Conservation (phyloP, 2,797 vertebrate species). For the Fratercula arctica region DNA sequence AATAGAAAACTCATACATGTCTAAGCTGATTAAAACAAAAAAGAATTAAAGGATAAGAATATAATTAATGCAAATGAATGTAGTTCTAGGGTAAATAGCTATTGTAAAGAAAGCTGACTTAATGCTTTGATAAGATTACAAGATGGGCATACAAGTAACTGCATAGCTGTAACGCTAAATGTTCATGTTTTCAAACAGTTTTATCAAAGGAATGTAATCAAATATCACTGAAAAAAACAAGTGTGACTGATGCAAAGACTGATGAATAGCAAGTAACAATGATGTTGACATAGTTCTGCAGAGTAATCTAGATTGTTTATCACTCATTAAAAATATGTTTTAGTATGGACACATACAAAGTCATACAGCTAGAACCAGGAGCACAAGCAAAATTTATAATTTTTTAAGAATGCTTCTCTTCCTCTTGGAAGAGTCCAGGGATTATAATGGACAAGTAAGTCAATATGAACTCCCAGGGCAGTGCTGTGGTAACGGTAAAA, state of each 20-base stretch:
- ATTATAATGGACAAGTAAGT: background rate
- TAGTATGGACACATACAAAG: background rate
- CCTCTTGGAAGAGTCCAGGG: background rate
- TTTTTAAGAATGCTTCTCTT: background rate
- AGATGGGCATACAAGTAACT: background rate
- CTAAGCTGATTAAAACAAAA: constrained; percentile 12
- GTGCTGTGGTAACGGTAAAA: background rate
- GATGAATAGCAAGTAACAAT: background rate
- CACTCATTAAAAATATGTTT: background rate
- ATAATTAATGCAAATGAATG: background rate
- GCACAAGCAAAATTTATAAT: background rate
- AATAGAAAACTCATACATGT: background rate
- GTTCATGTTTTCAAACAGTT: background rate
- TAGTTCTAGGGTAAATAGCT: constrained; percentile 15
- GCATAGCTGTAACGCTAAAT: background rate
- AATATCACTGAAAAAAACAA: background rate
- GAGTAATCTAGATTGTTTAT: background rate
- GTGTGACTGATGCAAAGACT: background rate
- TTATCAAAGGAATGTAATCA: constrained; percentile 13
- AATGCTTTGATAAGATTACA: constrained; percentile 45
- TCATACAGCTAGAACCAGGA: background rate
- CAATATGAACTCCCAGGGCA: background rate
- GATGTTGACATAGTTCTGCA: background rate
- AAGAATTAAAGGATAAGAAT: background rate
- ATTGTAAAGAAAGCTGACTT: constrained; percentile 14